phyloP scores from a whole-genome alignment of 2,113 vertebrate genomes.

The Pica pica region DNA sequence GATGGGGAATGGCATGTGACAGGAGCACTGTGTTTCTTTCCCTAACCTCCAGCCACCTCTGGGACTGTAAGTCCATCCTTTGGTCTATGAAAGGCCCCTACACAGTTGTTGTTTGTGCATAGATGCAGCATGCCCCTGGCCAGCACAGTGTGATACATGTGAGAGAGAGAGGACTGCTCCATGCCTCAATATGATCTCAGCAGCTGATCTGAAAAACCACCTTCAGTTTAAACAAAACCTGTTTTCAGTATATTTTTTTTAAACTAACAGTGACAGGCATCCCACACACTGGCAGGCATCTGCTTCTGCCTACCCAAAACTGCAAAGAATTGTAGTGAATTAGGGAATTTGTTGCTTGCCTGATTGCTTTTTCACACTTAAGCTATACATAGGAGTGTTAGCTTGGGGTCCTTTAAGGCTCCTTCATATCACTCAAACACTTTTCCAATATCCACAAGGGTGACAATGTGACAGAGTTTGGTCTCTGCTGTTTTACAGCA shows the following conservation, averaged over 20 bases:
- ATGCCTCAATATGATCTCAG: accelerated
- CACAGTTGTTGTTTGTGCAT: accelerated
- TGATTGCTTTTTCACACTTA: neutral
- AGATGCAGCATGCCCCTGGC: accelerated
- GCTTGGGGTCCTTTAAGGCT: neutral
- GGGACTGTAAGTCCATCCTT: neutral
- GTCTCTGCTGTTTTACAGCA: neutral
- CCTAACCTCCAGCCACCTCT: neutral
- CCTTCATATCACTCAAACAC: neutral
- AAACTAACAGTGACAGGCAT: neutral
- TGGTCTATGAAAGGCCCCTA: neutral
- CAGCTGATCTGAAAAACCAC: neutral
- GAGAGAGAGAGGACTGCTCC: neutral
- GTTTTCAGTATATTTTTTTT: neutral
- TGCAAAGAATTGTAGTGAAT: neutral
- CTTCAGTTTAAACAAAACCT: neutral
- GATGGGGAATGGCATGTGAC: neutral
- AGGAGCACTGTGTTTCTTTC: neutral
- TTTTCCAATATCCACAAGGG: neutral
- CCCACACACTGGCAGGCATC: neutral
- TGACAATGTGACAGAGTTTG: neutral
- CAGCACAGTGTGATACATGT: accelerated
- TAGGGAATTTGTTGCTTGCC: neutral
- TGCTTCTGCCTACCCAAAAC: neutral
- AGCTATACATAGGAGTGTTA: neutral